Base-by-base conservation (phyloP, 2,113 vertebrate species). In the Neoarius graeffei region DNA sequence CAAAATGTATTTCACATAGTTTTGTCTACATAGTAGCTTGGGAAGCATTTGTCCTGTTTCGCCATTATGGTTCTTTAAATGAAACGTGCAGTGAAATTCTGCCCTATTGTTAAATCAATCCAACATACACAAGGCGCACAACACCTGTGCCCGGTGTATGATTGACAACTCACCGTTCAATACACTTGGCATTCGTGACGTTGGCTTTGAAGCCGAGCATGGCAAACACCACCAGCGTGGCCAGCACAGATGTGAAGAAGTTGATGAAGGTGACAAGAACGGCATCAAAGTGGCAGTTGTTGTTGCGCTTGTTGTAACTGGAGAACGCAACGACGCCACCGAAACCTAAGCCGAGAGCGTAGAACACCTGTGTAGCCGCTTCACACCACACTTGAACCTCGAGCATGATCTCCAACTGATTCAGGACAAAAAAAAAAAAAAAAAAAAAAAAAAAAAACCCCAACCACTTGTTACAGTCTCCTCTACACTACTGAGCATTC, bases 271-370 rank as follows among this genome's bases (percentile, higher is more conserved):
- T 97, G 93, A 99, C 98, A 90, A 99, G 93, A 80, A 99, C 96
- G 87, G 98, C 98, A 81, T 99, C 98, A 23, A 99, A 99, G 94
- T 99, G 98, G 95, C 98, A 99, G 95, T 99, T 99, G 96, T 99
- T 99, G 95, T 99, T 96, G 89, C 97, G 96, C 93, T 99, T 99
- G 96, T 99, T 99, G 96, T 98, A 99, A 95, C 98, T 99, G 93
- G 98, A 99, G 94, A 99, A 99, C 90, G 98, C 98, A 90, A 99
- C 99, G 94, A 99, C 98, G 52, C 98, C 98, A 69, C 98, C 98
- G 86, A 99, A 99, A 91, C 98, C 98, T 71, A 99, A 95, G 67
- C 98, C 97, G 91, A 99, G 96, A 54, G 98, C 98, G 92, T 99
- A 99, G 95, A 99, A 99, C 88, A 99, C 98, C 95, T 99, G 98